phyloP scores from a whole-genome alignment of 1,140 invertebrate species.

The Drosophila sp. region DNA sequence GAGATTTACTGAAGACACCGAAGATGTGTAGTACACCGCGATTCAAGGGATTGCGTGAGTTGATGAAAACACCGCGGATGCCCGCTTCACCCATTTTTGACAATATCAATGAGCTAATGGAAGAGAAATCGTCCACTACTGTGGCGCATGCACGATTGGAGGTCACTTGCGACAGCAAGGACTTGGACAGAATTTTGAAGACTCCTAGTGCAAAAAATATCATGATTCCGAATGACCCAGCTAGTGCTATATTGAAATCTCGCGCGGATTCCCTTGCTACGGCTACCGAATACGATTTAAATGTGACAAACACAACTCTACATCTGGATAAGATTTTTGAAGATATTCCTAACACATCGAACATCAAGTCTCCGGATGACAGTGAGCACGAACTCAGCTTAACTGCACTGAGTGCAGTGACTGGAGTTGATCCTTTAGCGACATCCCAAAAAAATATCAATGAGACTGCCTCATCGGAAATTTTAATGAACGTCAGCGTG shows the following conservation, averaged over 20 bases:
- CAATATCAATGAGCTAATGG: slow-evolving; percentile 63
- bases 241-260: slow-evolving; percentile 60
- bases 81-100: slow-evolving; percentile 56
- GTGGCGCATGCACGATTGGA: neutral
- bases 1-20: slow-evolving; percentile 60
- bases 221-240: slow-evolving; percentile 73
- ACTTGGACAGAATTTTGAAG: slow-evolving; percentile 55
- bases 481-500: slow-evolving; percentile 27
- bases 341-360: slow-evolving; percentile 51
- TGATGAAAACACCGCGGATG: slow-evolving; percentile 63
- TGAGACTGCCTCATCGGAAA: slow-evolving; percentile 40
- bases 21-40: slow-evolving; percentile 69
- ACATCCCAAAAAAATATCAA: slow-evolving; percentile 11
- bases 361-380: slow-evolving; percentile 29
- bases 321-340: slow-evolving; percentile 70
- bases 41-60: slow-evolving; percentile 61
- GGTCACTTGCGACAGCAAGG: slow-evolving; percentile 5
- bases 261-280: slow-evolving; percentile 19
- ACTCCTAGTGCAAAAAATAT: slow-evolving; percentile 70
- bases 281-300: slow-evolving; percentile 68
- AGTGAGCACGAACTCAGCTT: slow-evolving; percentile 61
- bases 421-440: slow-evolving; percentile 42
- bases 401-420: slow-evolving; percentile 22
- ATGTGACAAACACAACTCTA: slow-evolving; percentile 43
- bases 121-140: slow-evolving; percentile 22